Conservation (phyloP, 2,888 invertebrate genomes). For the Drosophila neonasuta region DNA sequence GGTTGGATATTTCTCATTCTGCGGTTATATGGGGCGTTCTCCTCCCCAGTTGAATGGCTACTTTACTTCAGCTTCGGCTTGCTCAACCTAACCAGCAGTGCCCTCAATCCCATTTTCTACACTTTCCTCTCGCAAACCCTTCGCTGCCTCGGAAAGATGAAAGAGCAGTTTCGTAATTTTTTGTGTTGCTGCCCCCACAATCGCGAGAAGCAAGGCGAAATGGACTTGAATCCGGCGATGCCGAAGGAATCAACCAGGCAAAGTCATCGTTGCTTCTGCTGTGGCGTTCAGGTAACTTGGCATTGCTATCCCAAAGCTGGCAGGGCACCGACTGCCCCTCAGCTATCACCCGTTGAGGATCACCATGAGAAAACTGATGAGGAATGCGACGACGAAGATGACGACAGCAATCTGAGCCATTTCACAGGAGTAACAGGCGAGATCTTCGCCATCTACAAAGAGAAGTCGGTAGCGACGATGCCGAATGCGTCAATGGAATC, state of each 20-base stretch:
- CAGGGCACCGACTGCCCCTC: not conserved
- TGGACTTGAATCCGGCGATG: constrained; percentile 34
- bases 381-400: constrained; percentile 3
- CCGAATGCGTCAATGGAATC: constrained; percentile 51
- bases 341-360: not conserved
- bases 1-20: constrained; percentile 84
- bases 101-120: constrained; percentile 85
- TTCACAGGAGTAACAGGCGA: constrained; percentile 22
- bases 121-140: constrained; percentile 84
- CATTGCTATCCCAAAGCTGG: constrained; percentile 31
- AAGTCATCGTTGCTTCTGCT: constrained; percentile 22
- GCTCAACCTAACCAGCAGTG: constrained; percentile 84
- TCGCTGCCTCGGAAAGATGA: constrained; percentile 41
- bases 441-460: constrained; percentile 39
- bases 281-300: constrained; percentile 43
- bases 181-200: constrained; percentile 33
- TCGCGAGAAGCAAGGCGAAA: not conserved
- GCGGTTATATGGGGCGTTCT: constrained; percentile 80
- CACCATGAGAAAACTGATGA: not conserved
- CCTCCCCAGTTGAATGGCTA: constrained; percentile 81
- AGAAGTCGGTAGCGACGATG: constrained; percentile 9
- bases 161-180: constrained; percentile 17
- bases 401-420: constrained; percentile 28
- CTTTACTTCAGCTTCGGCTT: constrained; percentile 83
- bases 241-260: constrained; percentile 32